These are phyloP conservation scores for Heliornis fulica DNA, from an alignment of 2,113 vertebrate species.

Conservation along the genomic window DNA sequence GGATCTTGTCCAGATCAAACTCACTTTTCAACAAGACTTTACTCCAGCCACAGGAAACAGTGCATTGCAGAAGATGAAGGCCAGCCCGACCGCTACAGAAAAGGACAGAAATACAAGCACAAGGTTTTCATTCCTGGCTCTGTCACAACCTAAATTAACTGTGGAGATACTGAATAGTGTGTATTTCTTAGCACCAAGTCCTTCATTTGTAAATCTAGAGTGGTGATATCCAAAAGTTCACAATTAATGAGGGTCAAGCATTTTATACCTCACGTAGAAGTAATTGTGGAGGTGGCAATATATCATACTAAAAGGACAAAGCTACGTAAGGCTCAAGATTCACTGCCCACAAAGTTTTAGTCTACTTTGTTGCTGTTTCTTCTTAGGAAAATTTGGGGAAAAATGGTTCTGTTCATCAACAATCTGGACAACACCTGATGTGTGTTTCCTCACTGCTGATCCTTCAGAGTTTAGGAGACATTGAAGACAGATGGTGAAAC, in stretches of 20 bases:
- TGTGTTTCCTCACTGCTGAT: neutral
- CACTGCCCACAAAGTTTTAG: neutral
- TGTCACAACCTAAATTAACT: neutral
- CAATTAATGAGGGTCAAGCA: neutral
- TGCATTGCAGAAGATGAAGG: neutral
- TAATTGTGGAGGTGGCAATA: neutral
- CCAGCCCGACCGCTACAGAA: fast-evolving
- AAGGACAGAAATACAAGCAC: neutral
- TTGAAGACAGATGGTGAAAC: neutral
- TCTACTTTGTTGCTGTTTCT: neutral
- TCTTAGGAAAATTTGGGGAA: neutral
- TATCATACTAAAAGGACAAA: neutral
- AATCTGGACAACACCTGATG: neutral
- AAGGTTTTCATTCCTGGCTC: neutral
- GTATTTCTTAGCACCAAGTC: neutral
- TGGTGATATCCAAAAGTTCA: neutral
- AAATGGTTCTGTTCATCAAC: neutral
- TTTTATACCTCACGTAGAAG: neutral
- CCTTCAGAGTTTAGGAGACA: neutral
- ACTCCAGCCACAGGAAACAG: neutral
- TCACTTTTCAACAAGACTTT: no score
- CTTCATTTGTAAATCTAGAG: neutral
- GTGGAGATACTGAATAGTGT: neutral
- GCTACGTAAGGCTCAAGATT: neutral
- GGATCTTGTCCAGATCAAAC: no score